Evolutionary conservation across 2,888 invertebrate species (phyloP).

Genomic region (Tipula confusa): DNA sequence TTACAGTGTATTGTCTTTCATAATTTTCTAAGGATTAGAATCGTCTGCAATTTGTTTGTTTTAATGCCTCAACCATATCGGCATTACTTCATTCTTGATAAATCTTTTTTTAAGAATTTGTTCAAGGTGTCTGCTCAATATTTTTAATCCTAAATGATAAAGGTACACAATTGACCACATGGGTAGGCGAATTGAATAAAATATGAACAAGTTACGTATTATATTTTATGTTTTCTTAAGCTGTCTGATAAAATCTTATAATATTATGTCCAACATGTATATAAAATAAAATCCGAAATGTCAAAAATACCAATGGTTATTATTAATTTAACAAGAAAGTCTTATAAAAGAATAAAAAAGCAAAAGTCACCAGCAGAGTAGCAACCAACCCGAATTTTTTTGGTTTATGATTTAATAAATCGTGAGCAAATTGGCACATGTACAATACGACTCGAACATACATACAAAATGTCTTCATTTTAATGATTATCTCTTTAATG

Average conservation of each 20-base stretch:
- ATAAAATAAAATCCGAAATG: too few relatives aligned
- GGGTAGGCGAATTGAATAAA: neutral
- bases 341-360: neutral
- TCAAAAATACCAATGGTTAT: neutral
- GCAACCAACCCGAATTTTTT: neutral
- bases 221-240: neutral
- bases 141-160: neutral
- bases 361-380: neutral
- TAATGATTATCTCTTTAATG: neutral
- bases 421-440: conserved; percentile 7
- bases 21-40: neutral
- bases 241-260: too few relatives aligned
- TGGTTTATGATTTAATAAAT: neutral
- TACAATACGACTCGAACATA: neutral
- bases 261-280: too few relatives aligned
- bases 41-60: neutral
- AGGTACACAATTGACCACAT: neutral
- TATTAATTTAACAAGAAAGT: neutral
- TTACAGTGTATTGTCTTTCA: neutral
- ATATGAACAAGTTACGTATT: neutral
- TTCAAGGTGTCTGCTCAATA: neutral
- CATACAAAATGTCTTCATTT: neutral
- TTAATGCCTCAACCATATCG: neutral
- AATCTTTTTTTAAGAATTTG: neutral
- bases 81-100: neutral